Evolutionary conservation across 2,888 invertebrate genomes (phyloP), one percentile per base, ranked within the genome.

Genomic region (Patella pellucida): DNA sequence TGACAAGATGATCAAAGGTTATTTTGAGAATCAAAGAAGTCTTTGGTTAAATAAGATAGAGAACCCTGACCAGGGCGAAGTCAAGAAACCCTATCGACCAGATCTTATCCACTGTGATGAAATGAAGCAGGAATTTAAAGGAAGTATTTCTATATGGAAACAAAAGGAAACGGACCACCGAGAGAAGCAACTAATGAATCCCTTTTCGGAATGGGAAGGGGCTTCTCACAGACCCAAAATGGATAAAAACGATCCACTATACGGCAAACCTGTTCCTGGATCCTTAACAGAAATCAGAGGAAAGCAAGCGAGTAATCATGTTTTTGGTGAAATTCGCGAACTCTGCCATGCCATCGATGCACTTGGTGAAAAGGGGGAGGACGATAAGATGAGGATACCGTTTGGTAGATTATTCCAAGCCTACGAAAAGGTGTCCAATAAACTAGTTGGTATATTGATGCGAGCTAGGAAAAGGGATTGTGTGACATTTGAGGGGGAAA

Each of bases 401-500:
- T 99, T 99, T 86, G 97, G 97, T 50, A 95, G 76, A 27, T 76
- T 91, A n/a, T 93, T 93, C 77, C 93, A 96, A 94, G 95, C 97
- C 88, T 98, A 98, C 92, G 96, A 96, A 27, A 93, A 94, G 76
- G 96, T 98, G 86, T 96, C 95, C 72, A 96, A 97, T 91, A 98
- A 99, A 92, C 94, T 97, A 50, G 99, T 99, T 9, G 99, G 99
- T 1, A 93, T 98, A 83, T 92, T 99, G 72, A 91, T 99, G 79
- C 93, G 99, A 80, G 97, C 98, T 0, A 93, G 99, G 80, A 98
- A 97, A 90, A 95, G 98, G 89, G 95, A 96, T 73, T 92, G 98
- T 56, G 93, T 99, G 4, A 94, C 94, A 81, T 99, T 99, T 89
- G 97, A 98, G 91, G 98, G 98, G 73, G 98, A 99, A 93, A 96